Base-by-base conservation (phyloP, 2,888 invertebrate species). In the Drosophila kuntzei region DNA sequence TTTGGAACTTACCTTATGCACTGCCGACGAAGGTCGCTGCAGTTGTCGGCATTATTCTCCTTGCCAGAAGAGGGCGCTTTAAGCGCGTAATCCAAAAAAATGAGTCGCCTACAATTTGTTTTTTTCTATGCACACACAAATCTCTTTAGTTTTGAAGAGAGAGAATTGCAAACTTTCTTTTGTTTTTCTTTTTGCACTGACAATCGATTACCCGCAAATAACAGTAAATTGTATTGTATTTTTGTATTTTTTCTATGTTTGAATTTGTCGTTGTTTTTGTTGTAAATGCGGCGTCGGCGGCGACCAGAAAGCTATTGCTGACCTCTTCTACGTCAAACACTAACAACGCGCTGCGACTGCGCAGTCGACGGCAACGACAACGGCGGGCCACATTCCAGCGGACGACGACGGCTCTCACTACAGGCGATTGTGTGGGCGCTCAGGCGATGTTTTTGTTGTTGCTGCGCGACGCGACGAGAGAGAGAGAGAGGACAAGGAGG, bases 271-370 rank as follows among this genome's bases (percentile, higher is more conserved):
- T 72, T 65, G 62, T 65, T 67, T 70, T 71, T n/a, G 51, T 60
- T 69, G 62, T 49, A 65, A 46, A 44, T 67, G 53, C 41, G 49
- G 18, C 36, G 12, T 50, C 44, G 18, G 34, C 37, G 36, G 53
- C 37, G 54, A 54, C 57, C 71, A 60, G 51, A 59, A 71, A 63
- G 58, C 75, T 78, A 58, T 68, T 59, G 79, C 61, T 89, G 83
- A 83, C 83, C 89, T 83, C 89, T 89, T 83, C 89, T 89, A 79
- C 83, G 75, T 60, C 61, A 74, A 79, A 76, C 69, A 76, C 76
- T 75, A 79, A 72, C 66, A 80, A 69, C 69, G 57, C 86, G 82
- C 82, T 73, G 89, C 89, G 85, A 78, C 85, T 79, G 87, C 80
- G 80, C 80, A 87, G 81, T 81, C 87, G 63, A 78, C 80, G 71